These are phyloP conservation scores for Sebastes matsubarae DNA, from an alignment of 2,797 vertebrate species.

Conservation along the genomic window DNA sequence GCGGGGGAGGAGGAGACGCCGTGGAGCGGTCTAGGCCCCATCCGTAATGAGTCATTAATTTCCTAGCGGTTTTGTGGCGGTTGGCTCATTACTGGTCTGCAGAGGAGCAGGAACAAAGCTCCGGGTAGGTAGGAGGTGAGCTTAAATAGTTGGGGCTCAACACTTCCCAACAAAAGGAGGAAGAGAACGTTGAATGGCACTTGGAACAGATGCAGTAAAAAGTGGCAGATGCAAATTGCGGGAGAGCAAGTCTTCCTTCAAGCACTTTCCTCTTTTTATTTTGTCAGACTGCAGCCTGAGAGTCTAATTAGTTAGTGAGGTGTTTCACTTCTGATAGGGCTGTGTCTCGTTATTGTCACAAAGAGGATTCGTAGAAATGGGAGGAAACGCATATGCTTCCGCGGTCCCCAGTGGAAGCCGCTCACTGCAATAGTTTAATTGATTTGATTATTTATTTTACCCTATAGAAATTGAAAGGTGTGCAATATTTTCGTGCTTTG, in stretches of 20 bases:
- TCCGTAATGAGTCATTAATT: conserved; percentile 99
- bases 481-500: conserved; percentile 24
- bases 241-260: conserved; percentile 78
- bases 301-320: conserved; percentile 81
- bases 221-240: conserved; percentile 88
- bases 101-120: conserved; percentile 93
- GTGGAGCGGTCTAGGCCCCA: conserved; percentile 90
- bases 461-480: conserved; percentile 47
- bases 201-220: conserved; percentile 91
- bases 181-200: conserved; percentile 87
- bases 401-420: conserved; percentile 58
- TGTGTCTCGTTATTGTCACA: conserved; percentile 75
- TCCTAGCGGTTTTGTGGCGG: conserved; percentile 95
- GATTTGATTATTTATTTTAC: conserved; percentile 61
- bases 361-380: conserved; percentile 58
- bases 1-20: conserved; percentile 81
- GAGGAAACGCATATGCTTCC: conserved; percentile 68
- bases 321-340: conserved; percentile 79
- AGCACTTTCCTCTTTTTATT: conserved; percentile 76
- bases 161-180: conserved; percentile 85
- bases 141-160: conserved; percentile 94
- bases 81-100: conserved; percentile 97
- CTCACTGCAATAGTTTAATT: conserved; percentile 57
- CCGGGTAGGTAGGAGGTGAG: conserved; percentile 96
- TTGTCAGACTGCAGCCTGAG: conserved; percentile 79